phyloP scores from a whole-genome alignment of 2,113 vertebrate species.

The Cebidichthys violaceus region DNA sequence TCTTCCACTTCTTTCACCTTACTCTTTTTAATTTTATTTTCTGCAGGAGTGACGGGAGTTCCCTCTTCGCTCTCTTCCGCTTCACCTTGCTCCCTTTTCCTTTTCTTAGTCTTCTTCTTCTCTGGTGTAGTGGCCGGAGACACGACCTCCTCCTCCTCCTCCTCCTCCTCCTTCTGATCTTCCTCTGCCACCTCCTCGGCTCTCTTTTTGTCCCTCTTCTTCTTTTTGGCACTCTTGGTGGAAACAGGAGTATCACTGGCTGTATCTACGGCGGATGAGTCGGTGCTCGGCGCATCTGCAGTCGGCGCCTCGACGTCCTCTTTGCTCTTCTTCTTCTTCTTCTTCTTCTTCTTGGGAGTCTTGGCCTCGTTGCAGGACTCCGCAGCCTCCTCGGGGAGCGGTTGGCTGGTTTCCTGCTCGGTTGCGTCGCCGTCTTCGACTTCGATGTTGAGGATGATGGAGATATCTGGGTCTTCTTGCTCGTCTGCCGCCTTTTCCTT shows the following conservation, averaged over 20 bases:
- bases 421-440: background rate
- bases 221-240: conserved; percentile 55
- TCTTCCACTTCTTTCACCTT: conserved; percentile 5
- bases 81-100: conserved; percentile 47
- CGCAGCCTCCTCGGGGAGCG: background rate
- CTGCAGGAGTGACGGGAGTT: background rate
- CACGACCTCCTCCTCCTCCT: background rate
- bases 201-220: conserved; percentile 33
- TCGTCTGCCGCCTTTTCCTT: background rate
- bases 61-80: conserved; percentile 15
- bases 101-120: conserved; percentile 69
- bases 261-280: background rate
- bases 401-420: background rate
- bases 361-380: background rate
- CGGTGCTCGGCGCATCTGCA: background rate
- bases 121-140: conserved; percentile 14
- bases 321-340: conserved; percentile 65
- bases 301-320: background rate
- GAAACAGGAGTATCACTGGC: conserved; percentile 16
- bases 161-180: background rate
- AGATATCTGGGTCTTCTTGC: background rate
- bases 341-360: conserved; percentile 63
- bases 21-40: conserved; percentile 33
- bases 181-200: background rate
- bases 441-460: conserved; percentile 53